Conservation (phyloP, 2,113 vertebrate genomes). For the Corydoras maculifer region DNA sequence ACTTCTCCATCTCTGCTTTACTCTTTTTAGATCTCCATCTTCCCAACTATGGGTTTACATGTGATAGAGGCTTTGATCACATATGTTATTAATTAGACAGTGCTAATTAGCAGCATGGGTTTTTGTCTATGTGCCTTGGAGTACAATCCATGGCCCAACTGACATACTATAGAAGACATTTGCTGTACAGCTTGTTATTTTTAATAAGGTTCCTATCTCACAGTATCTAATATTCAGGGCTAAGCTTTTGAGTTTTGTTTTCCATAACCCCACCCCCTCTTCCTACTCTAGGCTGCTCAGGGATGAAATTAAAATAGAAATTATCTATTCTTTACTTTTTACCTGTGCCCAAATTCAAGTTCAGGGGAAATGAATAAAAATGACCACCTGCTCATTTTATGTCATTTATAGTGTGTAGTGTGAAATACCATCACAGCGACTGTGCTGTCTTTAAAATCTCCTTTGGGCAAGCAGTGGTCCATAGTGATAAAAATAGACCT, state of each 20-base stretch:
- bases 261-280: neutral
- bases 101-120: slow-evolving; percentile 31
- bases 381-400: neutral
- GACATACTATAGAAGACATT: slow-evolving; percentile 26
- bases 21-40: neutral
- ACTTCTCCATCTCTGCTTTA: neutral
- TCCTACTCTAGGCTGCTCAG: neutral
- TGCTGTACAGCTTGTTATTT: slow-evolving; percentile 30
- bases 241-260: slow-evolving; percentile 24
- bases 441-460: slow-evolving; percentile 30
- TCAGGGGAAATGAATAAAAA: neutral
- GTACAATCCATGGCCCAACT: slow-evolving; percentile 19
- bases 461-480: slow-evolving; percentile 18
- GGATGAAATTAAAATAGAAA: neutral
- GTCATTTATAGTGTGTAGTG: neutral
- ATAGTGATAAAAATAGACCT: slow-evolving; percentile 40
- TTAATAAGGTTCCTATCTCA: slow-evolving; percentile 32
- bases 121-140: slow-evolving; percentile 15
- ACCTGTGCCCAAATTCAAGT: neutral
- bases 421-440: slow-evolving; percentile 18
- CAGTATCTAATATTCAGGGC: slow-evolving; percentile 12
- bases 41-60: slow-evolving; percentile 8
- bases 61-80: slow-evolving; percentile 35
- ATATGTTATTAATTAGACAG: slow-evolving; percentile 39
- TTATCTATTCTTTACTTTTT: neutral